A percentile compares a stretch with the other conserved stretches of the same genome.
Conservation (phyloP, 2,113 vertebrate species). For the Notiomystis cincta region DNA sequence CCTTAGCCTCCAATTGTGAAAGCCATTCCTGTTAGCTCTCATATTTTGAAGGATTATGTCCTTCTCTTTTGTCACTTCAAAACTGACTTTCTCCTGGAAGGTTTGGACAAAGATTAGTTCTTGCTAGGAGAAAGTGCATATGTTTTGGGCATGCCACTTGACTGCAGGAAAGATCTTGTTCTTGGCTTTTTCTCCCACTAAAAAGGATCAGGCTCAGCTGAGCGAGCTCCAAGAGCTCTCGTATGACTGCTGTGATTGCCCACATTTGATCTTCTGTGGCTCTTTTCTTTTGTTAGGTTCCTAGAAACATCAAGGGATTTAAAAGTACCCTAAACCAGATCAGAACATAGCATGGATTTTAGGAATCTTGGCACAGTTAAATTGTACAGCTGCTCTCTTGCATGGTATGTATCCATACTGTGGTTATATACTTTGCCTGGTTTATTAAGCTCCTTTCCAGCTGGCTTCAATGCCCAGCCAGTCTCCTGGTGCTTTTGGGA, state of each 20-base stretch:
- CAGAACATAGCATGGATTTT: neutral
- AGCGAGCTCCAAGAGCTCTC: neutral
- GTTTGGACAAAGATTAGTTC: neutral
- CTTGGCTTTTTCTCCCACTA: neutral
- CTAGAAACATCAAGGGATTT: neutral
- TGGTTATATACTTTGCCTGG: neutral
- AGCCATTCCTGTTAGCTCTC: neutral
- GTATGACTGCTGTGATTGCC: neutral
- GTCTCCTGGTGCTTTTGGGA: neutral
- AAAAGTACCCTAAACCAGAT: neutral
- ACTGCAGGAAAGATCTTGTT: neutral
- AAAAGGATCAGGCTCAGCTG: neutral
- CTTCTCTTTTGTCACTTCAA: neutral
- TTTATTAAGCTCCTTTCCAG: neutral
- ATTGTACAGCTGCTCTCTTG: neutral
- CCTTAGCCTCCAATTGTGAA: conserved; percentile 12
- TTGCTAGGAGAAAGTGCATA: neutral
- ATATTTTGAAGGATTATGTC: conserved; percentile 19
- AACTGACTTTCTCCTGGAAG: conserved; percentile 12
- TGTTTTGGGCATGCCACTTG: neutral
- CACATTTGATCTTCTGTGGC: neutral
- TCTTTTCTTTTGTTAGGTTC: neutral
- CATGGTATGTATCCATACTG: neutral
- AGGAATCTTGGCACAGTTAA: neutral
- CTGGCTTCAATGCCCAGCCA: neutral